phyloP scores from a whole-genome alignment of 2,797 vertebrate species.

The Sebastes kiyomatsui region DNA sequence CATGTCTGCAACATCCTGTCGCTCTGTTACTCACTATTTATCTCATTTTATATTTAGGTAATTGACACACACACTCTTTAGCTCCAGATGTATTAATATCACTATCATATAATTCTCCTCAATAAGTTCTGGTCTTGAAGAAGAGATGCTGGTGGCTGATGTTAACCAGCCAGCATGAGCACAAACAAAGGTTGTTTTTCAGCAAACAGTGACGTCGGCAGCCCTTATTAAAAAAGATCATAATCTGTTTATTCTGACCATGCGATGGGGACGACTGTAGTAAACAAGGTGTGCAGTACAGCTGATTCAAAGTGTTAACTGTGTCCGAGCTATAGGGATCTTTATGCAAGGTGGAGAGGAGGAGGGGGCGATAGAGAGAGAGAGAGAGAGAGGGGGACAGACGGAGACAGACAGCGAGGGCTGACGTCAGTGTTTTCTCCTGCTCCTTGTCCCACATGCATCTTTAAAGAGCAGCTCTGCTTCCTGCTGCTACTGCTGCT shows the following conservation, averaged over 20 bases:
- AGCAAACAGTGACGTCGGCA: neutral
- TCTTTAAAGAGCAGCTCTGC: slow-evolving; percentile 77
- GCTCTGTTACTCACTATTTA: neutral
- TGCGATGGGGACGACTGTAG: neutral
- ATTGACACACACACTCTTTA: neutral
- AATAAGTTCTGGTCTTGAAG: neutral
- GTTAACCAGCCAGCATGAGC: neutral
- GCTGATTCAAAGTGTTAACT: slow-evolving; percentile 34
- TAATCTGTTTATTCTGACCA: slow-evolving; percentile 9
- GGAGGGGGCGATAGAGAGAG: too few relatives aligned
- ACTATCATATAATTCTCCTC: neutral
- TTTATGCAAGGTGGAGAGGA: neutral
- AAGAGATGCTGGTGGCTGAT: neutral
- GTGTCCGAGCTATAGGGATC: slow-evolving; percentile 27
- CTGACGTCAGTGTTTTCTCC: slow-evolving; percentile 72
- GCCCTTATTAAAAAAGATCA: rapidly evolving
- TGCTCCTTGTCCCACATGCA: slow-evolving; percentile 73
- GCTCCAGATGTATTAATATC: neutral
- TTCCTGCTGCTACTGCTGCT: slow-evolving; percentile 77
- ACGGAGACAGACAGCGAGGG: slow-evolving; percentile 58
- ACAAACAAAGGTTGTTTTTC: neutral
- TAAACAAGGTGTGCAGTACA: slow-evolving; percentile 14
- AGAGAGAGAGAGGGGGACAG: neutral
- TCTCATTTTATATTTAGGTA: neutral
- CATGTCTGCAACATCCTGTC: slow-evolving; percentile 10